Conservation (phyloP, 2,888 invertebrate genomes). For the Caenorhabditis sp. region DNA sequence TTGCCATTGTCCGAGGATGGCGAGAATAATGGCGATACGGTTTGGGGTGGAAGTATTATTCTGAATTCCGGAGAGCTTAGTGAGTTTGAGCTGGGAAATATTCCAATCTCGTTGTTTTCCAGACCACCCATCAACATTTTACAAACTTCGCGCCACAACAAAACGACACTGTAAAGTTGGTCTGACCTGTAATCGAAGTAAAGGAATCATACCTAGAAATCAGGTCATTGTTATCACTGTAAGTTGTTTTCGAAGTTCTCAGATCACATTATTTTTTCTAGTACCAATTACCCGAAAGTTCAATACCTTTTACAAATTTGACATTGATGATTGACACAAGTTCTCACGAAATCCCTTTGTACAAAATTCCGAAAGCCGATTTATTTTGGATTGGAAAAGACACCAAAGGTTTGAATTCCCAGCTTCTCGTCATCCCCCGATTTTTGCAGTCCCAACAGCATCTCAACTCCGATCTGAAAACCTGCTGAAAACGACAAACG, state of each 20-base stretch:
- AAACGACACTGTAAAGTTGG: conserved; percentile 8
- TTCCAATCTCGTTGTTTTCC: not conserved
- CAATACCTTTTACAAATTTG: conserved; percentile 11
- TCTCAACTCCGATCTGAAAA: not conserved
- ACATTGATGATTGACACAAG: conserved; percentile 30
- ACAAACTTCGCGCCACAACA: conserved; percentile 19
- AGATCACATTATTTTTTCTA: conserved; percentile 6
- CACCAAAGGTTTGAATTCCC: conserved; percentile 11
- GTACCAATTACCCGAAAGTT: conserved; percentile 30
- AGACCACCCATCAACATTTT: conserved; percentile 23
- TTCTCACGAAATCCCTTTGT: conserved; percentile 39
- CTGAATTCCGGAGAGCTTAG: conserved; percentile 32
- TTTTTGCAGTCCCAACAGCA: not conserved
- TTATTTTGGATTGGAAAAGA: conserved; percentile 40
- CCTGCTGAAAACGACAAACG: not conserved
- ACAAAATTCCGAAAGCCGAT: conserved; percentile 23
- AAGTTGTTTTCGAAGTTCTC: not conserved
- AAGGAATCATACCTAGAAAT: conserved; percentile 24
- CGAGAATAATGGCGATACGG: conserved; percentile 17
- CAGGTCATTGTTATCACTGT: conserved; percentile 25
- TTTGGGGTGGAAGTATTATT: conserved; percentile 33
- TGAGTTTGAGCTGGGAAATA: conserved; percentile 10
- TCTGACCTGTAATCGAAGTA: conserved; percentile 22
- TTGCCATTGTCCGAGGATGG: conserved; percentile 28
- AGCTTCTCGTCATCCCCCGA: not conserved